Conservation (phyloP, 2,888 invertebrate genomes). For the Campoletis raptor region DNA sequence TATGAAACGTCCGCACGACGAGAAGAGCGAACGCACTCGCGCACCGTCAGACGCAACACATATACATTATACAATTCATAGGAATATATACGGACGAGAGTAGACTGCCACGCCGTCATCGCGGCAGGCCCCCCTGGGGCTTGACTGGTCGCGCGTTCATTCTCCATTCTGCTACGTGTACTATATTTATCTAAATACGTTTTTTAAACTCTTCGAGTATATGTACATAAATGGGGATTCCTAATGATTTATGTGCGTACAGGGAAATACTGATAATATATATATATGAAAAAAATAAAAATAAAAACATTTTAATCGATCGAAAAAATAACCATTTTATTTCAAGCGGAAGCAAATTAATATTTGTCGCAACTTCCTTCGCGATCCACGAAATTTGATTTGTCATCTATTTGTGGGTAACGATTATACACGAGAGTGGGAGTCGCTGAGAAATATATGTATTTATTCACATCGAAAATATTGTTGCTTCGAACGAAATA, state of each 20-base stretch:
- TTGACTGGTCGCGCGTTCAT: conserved; percentile 61
- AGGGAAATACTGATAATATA: too few species aligned
- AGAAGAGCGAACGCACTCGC: conserved; percentile 14
- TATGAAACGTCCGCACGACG: conserved; percentile 17
- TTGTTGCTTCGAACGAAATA: neutral
- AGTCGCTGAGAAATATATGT: neutral
- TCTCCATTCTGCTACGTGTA: conserved; percentile 56
- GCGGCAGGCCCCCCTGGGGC: conserved; percentile 45
- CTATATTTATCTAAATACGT: conserved; percentile 16
- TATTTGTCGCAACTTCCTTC: too few species aligned
- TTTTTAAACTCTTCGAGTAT: neutral
- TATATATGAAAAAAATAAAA: too few species aligned
- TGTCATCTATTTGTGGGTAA: neutral
- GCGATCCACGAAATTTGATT: too few species aligned
- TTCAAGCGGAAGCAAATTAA: too few species aligned
- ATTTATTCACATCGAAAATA: neutral
- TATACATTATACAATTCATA: neutral
- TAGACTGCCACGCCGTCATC: conserved; percentile 54
- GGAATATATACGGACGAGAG: neutral
- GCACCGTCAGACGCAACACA: conserved; percentile 1
- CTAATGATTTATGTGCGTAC: neutral
- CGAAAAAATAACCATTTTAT: too few species aligned
- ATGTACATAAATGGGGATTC: neutral
- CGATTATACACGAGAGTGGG: neutral
- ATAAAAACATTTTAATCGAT: neutral